Evolutionary conservation across 2,113 vertebrate genomes (phyloP), one percentile per base, ranked within the genome.

Genomic region (Sardina pilchardus): DNA sequence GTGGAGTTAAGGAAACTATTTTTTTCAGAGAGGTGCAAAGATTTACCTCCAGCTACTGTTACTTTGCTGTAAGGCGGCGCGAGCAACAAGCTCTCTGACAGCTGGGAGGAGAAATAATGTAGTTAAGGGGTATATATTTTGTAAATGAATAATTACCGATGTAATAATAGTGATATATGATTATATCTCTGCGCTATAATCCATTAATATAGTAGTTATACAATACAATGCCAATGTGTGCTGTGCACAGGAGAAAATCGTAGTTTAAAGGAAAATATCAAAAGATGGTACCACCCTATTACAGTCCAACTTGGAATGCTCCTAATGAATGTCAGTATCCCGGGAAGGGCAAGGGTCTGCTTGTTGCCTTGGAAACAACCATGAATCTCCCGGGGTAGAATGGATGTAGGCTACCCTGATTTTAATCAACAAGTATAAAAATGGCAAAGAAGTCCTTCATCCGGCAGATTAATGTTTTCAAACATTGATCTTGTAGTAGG

Each of bases 61-160:
- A 95, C 93, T 95, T 94, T 93, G 84, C 86, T 80, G 82, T 93
- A 91, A 91, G 90, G 92, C 93, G 91, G 78, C 59, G 82, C 84
- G 81, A 93, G 94, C 94, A 95, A 95, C 95, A 95, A 94, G 94
- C 94, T 91, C 92, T 95, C 94, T 95, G 94, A 95, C 94, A 95
- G 94, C 93, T 94, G 90, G 89, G 88, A 88, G 91, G 89, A 90
- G 87, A 91, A 42, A 63, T 80, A 67, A 84, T 63, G 43, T 14
- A 14, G 59, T 81, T 48, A 84, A 81, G n/a, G 71, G 30, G 53
- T 36, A 53, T 34, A 10, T 71, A 7, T 71, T 26, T 71, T 71
- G n/a, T 71, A 71, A 26, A 71, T 71, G 8, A 71, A 30, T 71
- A 71, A 71, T 71, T 3, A 71, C n/a, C 26, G n/a, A 71, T 71